Base-by-base conservation (phyloP, 2,113 vertebrate genomes). In the Raja brachyura region DNA sequence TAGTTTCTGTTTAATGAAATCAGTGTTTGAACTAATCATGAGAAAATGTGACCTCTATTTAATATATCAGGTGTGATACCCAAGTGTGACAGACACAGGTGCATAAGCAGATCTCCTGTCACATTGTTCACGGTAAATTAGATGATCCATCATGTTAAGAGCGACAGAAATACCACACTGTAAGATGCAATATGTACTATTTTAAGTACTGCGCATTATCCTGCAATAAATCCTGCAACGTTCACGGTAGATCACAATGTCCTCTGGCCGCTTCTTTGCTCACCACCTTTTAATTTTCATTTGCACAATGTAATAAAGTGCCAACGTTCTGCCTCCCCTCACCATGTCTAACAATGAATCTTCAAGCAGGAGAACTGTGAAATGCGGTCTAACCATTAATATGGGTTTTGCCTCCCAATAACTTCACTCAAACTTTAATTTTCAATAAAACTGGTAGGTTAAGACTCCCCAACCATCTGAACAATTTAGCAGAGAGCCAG, bases 131-230 rank as follows among this genome's bases (percentile, higher is more conserved):
- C 54, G 9, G 25, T 56, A 86, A 86, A 86, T 61, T 61, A 86
- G 56, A 86, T 86, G 83, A 86, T 61, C 25, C 28, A n/a, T 86
- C 83, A 86, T 61, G n/a, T 61, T 86, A 86, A 61, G 83, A 86
- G 25, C n/a, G 83, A 86, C 83, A 86, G 83, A 86, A 61, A 59
- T 86, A 61, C 59, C 59, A 31, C 25, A 25, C 56, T 14, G 18
- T 63, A 28, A 86, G n/a, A 85, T 85, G 54, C 25, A 85, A 85
- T 59, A 61, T 86, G 83, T n/a, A 86, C 28, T 77, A 77, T 86
- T 86, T 61, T 61, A 86, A 11, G 59, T 61, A 86, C 83, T n/a
- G 83, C 56, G n/a, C 25, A 61, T 61, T 14, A 31, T 86, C 13
- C 28, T 31, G 56, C n/a, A 56, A 86, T 63, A 59, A 85, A 85